Evolutionary conservation across 2,888 invertebrate species (phyloP), one percentile per base, ranked within the genome.

Genomic region (Bhutanitis thaidina): DNA sequence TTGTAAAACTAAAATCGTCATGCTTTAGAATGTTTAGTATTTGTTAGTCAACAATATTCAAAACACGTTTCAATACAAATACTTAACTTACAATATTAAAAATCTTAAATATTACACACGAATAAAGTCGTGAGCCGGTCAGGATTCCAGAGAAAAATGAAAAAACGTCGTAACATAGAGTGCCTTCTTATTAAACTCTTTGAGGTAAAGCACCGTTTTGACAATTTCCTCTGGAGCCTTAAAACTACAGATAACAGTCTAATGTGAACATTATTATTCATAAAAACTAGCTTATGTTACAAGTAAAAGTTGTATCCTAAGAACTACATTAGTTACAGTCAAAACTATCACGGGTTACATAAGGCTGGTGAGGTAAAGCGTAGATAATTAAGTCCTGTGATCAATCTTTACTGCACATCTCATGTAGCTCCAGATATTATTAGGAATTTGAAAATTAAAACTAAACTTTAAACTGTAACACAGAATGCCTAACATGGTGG

Each of bases 1-100:
- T 71, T 62, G 69, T 82, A 82, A 71, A 71, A 80, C 78, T 74
- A 66, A 69, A 64, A 70, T 20, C 65, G 88, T 89, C 87, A 89
- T 89, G 87, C 88, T 76, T 83, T 84, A 85, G 78, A 86, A 79
- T 62, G 63, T 83, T 89, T 88, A 88, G 86, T 87, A 71, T 62
- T 74, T 80, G 88, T 89, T 89, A 89, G 88, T 89, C 87, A 87
- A 81, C 72, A 71, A 76, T 71, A 80, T 82, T 83, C 74, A 85
- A 85, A 87, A 78, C 61, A 58, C 43, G 13, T 41, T 40, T 49
- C 41, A 57, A 40, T 52, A 56, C 62, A 67, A 61, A 52, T 48
- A 61, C 55, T 9, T n/a, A 38, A 20, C 63, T 61, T 74, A 67
- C 61, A 67, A 66, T 49, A 67, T 53, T 65, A 37, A 63, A 61